Conservation (phyloP, 2,888 invertebrate species). For the Blastobasis adustella region DNA sequence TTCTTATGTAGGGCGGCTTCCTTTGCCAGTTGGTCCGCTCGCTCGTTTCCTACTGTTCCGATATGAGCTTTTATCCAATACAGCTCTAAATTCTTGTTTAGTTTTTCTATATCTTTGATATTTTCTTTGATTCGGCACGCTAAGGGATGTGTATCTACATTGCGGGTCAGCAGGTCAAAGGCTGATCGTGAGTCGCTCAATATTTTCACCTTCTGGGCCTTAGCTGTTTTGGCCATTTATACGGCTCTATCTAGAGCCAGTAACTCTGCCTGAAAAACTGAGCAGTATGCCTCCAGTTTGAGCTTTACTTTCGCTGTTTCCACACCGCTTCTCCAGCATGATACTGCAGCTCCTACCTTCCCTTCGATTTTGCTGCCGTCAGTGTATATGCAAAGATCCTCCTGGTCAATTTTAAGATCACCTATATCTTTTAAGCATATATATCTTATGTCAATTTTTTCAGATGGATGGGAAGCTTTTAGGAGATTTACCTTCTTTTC, state of each 20-base stretch:
- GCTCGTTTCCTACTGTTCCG: background rate
- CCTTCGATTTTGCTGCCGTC: background rate
- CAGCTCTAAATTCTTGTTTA: background rate
- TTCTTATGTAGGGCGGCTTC: background rate
- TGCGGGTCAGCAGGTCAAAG: background rate
- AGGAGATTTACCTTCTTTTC: background rate
- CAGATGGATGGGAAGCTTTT: background rate
- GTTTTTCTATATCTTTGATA: background rate
- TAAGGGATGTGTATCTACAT: background rate
- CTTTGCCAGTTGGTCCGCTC: background rate
- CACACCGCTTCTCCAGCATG: background rate
- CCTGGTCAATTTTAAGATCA: background rate
- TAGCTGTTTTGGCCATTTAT: background rate
- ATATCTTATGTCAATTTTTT: background rate
- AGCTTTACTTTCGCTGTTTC: background rate
- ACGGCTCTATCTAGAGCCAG: background rate
- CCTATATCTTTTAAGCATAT: background rate
- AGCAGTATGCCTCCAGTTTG: background rate
- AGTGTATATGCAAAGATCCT: background rate
- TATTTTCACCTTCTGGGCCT: background rate
- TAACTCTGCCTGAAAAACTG: background rate
- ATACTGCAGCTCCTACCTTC: background rate
- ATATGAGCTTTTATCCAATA: background rate
- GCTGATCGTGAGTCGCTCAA: background rate
- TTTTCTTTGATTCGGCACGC: background rate